phyloP scores from a whole-genome alignment of 2,797 vertebrate genomes.

The Catamblyrhynchus diadema region DNA sequence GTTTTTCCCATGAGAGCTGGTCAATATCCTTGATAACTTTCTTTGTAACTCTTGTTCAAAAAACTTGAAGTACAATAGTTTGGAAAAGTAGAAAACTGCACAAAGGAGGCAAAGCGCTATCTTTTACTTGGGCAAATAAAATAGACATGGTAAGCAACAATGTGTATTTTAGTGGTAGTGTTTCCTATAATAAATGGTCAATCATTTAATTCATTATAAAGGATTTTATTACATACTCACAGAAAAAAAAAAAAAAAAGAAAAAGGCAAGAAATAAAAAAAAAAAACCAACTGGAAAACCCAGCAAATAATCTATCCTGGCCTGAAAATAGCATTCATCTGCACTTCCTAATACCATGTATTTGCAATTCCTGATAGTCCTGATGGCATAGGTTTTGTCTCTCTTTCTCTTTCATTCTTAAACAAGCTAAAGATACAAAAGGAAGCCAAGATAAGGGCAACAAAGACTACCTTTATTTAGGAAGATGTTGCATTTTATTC shows the following conservation, averaged over 20 bases:
- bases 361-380: background rate
- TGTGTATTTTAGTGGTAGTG: background rate
- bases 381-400: background rate
- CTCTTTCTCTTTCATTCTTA: background rate
- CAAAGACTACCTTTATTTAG: background rate
- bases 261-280: rapidly evolving
- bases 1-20: background rate
- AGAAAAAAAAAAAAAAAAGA: rapidly evolving
- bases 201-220: background rate
- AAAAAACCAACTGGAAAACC: background rate
- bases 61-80: background rate
- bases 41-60: background rate
- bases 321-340: background rate
- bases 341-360: background rate
- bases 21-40: background rate
- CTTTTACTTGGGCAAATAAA: background rate
- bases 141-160: background rate
- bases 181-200: background rate
- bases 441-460: background rate
- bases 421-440: background rate
- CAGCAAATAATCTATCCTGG: background rate
- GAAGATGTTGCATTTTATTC: background rate
- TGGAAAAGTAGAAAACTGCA: background rate
- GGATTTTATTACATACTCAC: background rate
- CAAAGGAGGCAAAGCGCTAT: background rate